phyloP scores from a whole-genome alignment of 2,113 vertebrate genomes.

The Gasterosteus aculeatus region DNA sequence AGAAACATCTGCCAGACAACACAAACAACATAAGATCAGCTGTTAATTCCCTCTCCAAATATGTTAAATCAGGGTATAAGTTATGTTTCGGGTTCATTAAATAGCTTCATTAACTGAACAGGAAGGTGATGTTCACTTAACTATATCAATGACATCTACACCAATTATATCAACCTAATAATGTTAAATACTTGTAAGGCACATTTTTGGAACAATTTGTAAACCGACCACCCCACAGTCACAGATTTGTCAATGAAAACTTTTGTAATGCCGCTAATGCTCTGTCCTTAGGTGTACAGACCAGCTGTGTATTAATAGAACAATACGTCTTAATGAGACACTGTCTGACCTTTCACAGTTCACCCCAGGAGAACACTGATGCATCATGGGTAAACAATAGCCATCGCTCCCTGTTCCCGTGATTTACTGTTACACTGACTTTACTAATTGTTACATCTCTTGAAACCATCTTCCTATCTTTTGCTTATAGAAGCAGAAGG shows the following conservation, averaged over 20 bases:
- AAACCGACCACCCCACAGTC: neutral
- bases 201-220: neutral
- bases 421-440: constrained; percentile 72
- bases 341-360: constrained; percentile 75
- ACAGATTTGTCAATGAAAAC: constrained; percentile 20
- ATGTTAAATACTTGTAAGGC: neutral
- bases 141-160: neutral
- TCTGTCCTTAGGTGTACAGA: neutral
- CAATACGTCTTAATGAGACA: constrained; percentile 70
- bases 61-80: neutral
- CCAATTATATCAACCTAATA: neutral
- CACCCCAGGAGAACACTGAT: constrained; percentile 76
- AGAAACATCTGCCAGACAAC: constrained; percentile 2
- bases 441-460: constrained; percentile 79
- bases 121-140: neutral
- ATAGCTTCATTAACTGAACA: neutral
- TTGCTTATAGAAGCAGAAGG: neutral
- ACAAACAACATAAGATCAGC: neutral
- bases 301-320: constrained; percentile 27
- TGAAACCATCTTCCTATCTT: constrained; percentile 59
- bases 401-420: constrained; percentile 51
- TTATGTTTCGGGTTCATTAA: neutral
- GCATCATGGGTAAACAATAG: constrained; percentile 76
- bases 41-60: neutral
- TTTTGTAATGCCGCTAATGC: constrained; percentile 4